A percentile compares a stretch with the other conserved stretches of the same genome.
Conservation (phyloP, 2,797 vertebrate species). For the Peromyscus eremicus region DNA sequence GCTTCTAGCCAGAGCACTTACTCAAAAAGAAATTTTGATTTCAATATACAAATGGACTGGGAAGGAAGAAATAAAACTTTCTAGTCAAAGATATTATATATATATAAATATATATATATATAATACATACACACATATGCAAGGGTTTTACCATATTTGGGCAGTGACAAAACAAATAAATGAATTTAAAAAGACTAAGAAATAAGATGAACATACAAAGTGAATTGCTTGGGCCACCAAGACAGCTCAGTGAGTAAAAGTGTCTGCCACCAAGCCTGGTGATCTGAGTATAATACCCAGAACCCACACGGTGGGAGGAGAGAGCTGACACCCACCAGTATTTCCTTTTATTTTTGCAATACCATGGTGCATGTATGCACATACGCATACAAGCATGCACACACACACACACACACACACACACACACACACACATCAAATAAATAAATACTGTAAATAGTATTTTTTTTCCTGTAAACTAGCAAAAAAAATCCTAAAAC, state of each 20-base stretch:
- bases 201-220: background rate
- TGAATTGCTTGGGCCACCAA: background rate
- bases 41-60: background rate
- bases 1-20: background rate
- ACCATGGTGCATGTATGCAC: too few relatives aligned
- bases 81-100: background rate
- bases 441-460: background rate
- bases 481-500: background rate
- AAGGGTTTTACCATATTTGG: background rate
- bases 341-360: background rate
- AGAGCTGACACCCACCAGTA: background rate
- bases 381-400: too few relatives aligned
- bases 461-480: background rate
- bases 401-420: background rate
- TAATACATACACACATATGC: too few relatives aligned
- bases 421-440: background rate
- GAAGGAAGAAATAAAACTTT: conserved; percentile 26
- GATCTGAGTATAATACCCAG: background rate
- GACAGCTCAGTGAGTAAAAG: background rate
- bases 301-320: background rate
- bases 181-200: background rate
- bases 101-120: background rate
- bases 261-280: background rate
- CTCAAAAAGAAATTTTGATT: background rate
- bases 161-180: background rate